A percentile compares a stretch with the other conserved stretches of the same genome.
Conservation (phyloP, 2,113 vertebrate genomes). For the Myotis yumanensis region DNA sequence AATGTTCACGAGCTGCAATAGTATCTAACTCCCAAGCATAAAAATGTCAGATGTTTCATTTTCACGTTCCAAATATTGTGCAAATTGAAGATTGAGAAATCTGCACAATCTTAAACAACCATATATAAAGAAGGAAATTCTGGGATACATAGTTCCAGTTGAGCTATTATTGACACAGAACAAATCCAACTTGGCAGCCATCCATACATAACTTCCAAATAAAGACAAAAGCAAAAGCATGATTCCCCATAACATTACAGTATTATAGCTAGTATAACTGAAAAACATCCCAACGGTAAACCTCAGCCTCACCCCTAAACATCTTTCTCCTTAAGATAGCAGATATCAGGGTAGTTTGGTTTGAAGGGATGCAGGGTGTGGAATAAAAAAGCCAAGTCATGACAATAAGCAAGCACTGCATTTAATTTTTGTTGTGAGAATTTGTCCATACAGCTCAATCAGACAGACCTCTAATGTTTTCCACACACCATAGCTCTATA, state of each 20-base stretch:
- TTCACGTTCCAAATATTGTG: neutral
- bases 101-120: neutral
- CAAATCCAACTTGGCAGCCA: neutral
- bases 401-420: neutral
- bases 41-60: neutral
- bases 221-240: neutral
- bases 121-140: neutral
- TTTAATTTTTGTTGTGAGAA: neutral
- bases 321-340: neutral
- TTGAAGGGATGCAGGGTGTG: rapidly evolving
- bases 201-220: neutral
- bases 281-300: neutral
- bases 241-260: neutral
- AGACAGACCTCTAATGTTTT: neutral
- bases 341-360: neutral
- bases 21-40: neutral
- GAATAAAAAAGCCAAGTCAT: neutral
- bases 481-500: neutral
- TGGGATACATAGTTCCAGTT: neutral
- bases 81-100: neutral
- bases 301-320: neutral
- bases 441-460: neutral
- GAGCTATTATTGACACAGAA: neutral
- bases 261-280: neutral
- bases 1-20: neutral